Conservation (phyloP, 2,113 vertebrate species). For the Antigone vipio region DNA sequence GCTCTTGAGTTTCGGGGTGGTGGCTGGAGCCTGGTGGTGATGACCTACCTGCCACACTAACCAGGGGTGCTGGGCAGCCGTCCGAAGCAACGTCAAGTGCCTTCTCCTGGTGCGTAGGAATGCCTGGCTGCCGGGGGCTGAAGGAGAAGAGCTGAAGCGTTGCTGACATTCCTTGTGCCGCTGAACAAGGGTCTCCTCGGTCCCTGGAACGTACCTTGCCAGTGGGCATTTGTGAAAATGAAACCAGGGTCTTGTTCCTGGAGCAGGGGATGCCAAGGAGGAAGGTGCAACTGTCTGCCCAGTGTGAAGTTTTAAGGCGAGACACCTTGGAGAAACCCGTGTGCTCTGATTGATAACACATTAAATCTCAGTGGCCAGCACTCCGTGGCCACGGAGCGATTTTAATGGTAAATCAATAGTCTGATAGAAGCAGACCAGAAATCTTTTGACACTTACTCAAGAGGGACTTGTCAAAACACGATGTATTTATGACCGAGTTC, state of each 20-base stretch:
- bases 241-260: not conserved
- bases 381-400: not conserved
- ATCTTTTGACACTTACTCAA: conserved; percentile 42
- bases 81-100: not conserved
- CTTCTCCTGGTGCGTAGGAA: not conserved
- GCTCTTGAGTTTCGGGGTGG: not conserved
- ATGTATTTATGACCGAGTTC: conserved; percentile 63
- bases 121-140: not conserved
- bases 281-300: not conserved
- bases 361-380: not conserved
- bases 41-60: not conserved
- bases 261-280: not conserved
- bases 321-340: not conserved
- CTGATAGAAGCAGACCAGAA: conserved; percentile 6
- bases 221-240: not conserved
- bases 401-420: conserved; percentile 1
- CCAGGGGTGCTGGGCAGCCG: not conserved
- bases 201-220: not conserved
- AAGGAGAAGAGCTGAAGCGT: not conserved
- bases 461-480: conserved; percentile 68
- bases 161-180: not conserved
- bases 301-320: accelerated
- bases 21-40: not conserved
- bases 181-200: not conserved
- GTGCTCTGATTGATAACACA: not conserved